These are phyloP conservation scores for Halcyon badia DNA, from an alignment of 2,797 vertebrate species.

Conservation along the genomic window DNA sequence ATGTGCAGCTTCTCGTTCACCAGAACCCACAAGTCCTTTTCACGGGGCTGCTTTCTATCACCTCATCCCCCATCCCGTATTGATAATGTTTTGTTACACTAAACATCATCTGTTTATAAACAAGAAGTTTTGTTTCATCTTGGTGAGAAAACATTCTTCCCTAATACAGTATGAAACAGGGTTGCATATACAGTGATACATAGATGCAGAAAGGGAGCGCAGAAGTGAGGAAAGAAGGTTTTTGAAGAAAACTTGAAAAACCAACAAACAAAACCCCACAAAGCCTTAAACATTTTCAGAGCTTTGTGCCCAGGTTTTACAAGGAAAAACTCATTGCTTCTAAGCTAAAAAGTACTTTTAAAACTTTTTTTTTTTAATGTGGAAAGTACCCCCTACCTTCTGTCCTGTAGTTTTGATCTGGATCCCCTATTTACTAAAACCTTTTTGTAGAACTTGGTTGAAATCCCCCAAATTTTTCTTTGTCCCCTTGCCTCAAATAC, in stretches of 20 bases:
- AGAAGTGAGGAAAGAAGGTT: background rate
- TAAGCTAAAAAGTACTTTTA: background rate
- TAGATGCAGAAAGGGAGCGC: fast-evolving
- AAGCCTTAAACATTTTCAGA: background rate
- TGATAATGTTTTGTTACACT: background rate
- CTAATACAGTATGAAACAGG: background rate
- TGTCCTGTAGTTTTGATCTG: background rate
- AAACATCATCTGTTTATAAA: background rate
- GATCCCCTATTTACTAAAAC: background rate
- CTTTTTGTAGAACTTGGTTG: background rate
- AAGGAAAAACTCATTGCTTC: background rate
- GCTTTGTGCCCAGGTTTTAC: background rate
- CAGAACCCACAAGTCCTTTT: too few relatives aligned
- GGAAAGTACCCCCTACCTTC: background rate
- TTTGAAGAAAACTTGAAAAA: background rate
- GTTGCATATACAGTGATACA: fast-evolving
- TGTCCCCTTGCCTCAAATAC: background rate
- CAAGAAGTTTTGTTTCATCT: background rate
- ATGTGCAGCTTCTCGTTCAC: too few relatives aligned
- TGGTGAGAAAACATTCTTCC: background rate
- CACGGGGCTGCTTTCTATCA: too few relatives aligned
- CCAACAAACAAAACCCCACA: background rate
- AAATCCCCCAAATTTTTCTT: background rate
- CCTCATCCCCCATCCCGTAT: too few relatives aligned
- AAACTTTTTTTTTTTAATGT: background rate